Evolutionary conservation across 2,888 invertebrate genomes (phyloP), one percentile per base, ranked within the genome.

Genomic region (Limenitis arthemis): DNA sequence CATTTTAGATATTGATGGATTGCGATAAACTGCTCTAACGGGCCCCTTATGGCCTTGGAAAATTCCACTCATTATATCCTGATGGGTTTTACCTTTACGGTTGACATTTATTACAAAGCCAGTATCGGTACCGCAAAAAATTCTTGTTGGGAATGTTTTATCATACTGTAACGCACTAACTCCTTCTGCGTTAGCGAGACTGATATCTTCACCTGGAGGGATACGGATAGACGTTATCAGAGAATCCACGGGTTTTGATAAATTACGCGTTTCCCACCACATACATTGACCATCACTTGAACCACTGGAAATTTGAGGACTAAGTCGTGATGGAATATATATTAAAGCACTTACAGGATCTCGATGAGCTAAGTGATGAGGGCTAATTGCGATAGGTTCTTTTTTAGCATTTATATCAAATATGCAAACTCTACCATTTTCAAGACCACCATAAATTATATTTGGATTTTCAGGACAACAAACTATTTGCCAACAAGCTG

Each of bases 341-440:
- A 88, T 63, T 1, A 89, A 71, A 41, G 87, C 79, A 55, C 85
- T 85, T 8, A 89, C 88, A 5, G 89, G 88, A 66, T 89, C 88
- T 40, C 75, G 65, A 41, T 80, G 78, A 11, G 77, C 70, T 37
- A 69, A 51, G 60, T 78, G 69, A 33, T 57, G 55, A 0, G 75
- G 87, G 61, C 93, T 91, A 56, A 89, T 79, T 63, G 91, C 91
- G 3, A 92, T 89, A 0, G 95, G 93, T 68, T 90, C 89, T 42
- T 89, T 88, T 33, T 93, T 91, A 63, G 90, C 90, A 11, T 97
- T 87, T 5, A 91, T 88, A 68, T 96, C 96, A 91, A 94, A 95
- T 44, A 77, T 57, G 55, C 75, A 73, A 12, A 78, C 72, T 63
- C 70, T 68, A 6, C 79, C 78, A 60, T 77, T 71, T 53, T 70